These are phyloP conservation scores for Tanytarsus gracilentus DNA, from an alignment of 2,888 invertebrate species.

Conservation along the genomic window DNA sequence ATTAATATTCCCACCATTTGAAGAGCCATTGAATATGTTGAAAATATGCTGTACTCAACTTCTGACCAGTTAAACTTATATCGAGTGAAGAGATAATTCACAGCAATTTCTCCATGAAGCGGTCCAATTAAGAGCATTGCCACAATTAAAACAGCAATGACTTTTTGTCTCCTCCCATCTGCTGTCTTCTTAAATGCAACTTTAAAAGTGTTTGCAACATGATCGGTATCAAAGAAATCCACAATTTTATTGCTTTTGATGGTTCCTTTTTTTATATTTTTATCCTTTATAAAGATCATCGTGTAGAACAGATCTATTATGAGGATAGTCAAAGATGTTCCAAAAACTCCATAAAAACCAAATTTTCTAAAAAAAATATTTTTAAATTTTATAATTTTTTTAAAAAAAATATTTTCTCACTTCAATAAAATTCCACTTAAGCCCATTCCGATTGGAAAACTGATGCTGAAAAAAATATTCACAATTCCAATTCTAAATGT, in stretches of 20 bases:
- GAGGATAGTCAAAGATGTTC: conserved; percentile 65
- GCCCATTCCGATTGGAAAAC: conserved; percentile 70
- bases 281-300: conserved; percentile 60
- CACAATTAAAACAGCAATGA: conserved; percentile 67
- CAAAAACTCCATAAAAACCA: conserved; percentile 74
- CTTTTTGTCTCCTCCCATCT: conserved; percentile 61
- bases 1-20: conserved; percentile 70
- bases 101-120: conserved; percentile 72
- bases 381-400: too few relatives aligned
- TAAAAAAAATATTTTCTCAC: too few relatives aligned
- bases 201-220: conserved; percentile 65
- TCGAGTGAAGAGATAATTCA: conserved; percentile 72
- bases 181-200: conserved; percentile 73
- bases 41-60: conserved; percentile 75
- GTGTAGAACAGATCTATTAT: conserved; percentile 67
- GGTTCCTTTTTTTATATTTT: conserved; percentile 35
- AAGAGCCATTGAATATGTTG: conserved; percentile 74
- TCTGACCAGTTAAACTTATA: conserved; percentile 83
- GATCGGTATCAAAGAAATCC: conserved; percentile 67
- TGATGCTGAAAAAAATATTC: conserved; percentile 70
- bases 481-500: conserved; percentile 70
- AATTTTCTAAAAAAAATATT: too few relatives aligned
- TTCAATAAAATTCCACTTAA: conserved; percentile 61
- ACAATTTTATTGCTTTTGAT: conserved; percentile 35
- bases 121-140: too few relatives aligned